phyloP scores from a whole-genome alignment of 2,888 invertebrate species.

The Drosophila merina region DNA sequence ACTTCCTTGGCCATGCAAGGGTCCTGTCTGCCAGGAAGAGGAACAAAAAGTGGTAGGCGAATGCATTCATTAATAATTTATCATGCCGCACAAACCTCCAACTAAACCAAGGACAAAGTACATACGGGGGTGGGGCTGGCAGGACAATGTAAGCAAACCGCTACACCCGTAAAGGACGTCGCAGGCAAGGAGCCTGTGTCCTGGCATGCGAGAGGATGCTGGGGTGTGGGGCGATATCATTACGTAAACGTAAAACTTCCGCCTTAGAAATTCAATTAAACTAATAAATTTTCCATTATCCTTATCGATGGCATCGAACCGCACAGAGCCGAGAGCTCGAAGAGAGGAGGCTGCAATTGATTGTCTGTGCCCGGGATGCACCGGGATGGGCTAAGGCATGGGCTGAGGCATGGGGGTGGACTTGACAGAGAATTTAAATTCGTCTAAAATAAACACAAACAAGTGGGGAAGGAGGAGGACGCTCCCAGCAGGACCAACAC shows the following conservation, averaged over 20 bases:
- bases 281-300: conserved; percentile 81
- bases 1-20: background rate
- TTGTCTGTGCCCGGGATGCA: conserved; percentile 21
- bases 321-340: conserved; percentile 11
- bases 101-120: conserved; percentile 51
- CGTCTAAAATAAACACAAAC: conserved; percentile 63
- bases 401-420: conserved; percentile 8
- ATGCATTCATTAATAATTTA: conserved; percentile 77
- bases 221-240: conserved; percentile 60
- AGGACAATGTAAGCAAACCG: conserved; percentile 61
- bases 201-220: conserved; percentile 38
- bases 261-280: conserved; percentile 82
- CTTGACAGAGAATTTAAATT: conserved; percentile 59
- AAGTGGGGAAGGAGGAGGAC: conserved; percentile 11
- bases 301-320: conserved; percentile 71
- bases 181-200: conserved; percentile 40
- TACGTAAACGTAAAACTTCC: conserved; percentile 78
- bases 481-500: conserved; percentile 32
- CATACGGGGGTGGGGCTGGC: conserved; percentile 19
- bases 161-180: conserved; percentile 48
- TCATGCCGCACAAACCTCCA: conserved; percentile 62
- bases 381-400: background rate
- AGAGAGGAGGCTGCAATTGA: conserved; percentile 44
- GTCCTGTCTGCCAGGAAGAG: conserved; percentile 18
- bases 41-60: conserved; percentile 62